Conservation (phyloP, 92 coral and sea anemone genomes). For the Pocillopora meandrina region DNA sequence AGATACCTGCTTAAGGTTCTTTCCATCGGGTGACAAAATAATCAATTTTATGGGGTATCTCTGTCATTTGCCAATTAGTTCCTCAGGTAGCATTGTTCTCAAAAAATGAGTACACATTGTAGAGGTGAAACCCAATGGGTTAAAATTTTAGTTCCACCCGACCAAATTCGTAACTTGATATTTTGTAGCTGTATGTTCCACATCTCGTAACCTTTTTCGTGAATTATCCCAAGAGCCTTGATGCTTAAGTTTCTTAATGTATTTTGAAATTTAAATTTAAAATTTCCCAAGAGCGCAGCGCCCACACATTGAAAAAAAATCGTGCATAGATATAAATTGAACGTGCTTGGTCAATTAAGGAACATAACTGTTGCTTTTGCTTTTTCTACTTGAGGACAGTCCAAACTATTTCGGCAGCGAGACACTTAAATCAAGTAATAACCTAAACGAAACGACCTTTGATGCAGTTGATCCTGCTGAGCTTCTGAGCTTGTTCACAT, state of each 20-base stretch:
- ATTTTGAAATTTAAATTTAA: conserved; percentile 2
- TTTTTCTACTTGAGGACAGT: neutral
- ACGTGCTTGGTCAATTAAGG: neutral
- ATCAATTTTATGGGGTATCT: neutral
- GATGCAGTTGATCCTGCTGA: neutral
- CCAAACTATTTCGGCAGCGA: neutral
- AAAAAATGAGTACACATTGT: neutral
- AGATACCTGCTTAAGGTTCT: too few relatives aligned
- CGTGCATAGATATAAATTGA: neutral
- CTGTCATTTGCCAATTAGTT: neutral
- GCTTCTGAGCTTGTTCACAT: neutral
- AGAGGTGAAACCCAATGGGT: neutral
- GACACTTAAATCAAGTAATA: neutral
- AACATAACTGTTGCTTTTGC: neutral
- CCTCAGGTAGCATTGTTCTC: neutral
- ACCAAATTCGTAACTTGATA: neutral
- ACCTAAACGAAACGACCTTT: neutral
- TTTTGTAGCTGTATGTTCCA: neutral
- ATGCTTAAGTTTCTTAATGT: too few relatives aligned
- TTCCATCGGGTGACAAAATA: too few relatives aligned
- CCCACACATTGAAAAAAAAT: neutral
- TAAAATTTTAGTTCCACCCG: neutral
- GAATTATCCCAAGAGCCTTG: too few relatives aligned
- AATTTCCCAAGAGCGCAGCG: neutral
- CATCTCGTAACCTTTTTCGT: too few relatives aligned